Percentiles rank a stretch among this genome's conserved stretches.
These are phyloP conservation scores for Heliconius hewitsoni DNA, from an alignment of 1,140 invertebrate genomes.

Conservation along the genomic window DNA sequence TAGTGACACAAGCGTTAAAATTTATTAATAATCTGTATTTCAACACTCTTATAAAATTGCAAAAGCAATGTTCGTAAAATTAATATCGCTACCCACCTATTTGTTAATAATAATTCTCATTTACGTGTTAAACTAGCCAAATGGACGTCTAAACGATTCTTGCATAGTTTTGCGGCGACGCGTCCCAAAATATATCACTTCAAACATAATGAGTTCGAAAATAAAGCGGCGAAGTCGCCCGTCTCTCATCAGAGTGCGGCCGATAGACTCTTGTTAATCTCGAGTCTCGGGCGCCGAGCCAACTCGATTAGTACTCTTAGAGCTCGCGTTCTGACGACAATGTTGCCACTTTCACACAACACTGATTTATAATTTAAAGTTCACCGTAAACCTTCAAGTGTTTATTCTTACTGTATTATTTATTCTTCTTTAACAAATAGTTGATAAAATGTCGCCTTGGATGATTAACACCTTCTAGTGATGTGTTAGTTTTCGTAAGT, in stretches of 20 bases:
- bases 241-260: constrained; percentile 64
- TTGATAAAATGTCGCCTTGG: constrained; percentile 36
- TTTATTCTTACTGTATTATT: constrained; percentile 22
- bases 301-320: constrained; percentile 65
- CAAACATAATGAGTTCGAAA: constrained; percentile 77
- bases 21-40: too few relatives aligned
- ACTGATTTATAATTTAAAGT: constrained; percentile 41
- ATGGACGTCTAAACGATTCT: not conserved
- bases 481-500: constrained; percentile 54
- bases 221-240: constrained; percentile 74
- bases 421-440: constrained; percentile 28
- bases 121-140: not conserved
- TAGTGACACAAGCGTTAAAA: not conserved
- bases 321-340: constrained; percentile 54
- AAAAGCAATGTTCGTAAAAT: not conserved
- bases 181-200: constrained; percentile 76
- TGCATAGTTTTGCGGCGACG: constrained; percentile 43
- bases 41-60: not conserved
- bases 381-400: constrained; percentile 14
- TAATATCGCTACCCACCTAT: not conserved
- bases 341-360: constrained; percentile 48
- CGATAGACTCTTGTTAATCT: constrained; percentile 63
- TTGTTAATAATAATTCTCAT: not conserved
- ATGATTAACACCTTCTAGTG: constrained; percentile 48
- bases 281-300: constrained; percentile 56